Evolutionary conservation across 2,113 vertebrate genomes (phyloP), one percentile per base, ranked within the genome.

Genomic region (Nycticebus coucang): DNA sequence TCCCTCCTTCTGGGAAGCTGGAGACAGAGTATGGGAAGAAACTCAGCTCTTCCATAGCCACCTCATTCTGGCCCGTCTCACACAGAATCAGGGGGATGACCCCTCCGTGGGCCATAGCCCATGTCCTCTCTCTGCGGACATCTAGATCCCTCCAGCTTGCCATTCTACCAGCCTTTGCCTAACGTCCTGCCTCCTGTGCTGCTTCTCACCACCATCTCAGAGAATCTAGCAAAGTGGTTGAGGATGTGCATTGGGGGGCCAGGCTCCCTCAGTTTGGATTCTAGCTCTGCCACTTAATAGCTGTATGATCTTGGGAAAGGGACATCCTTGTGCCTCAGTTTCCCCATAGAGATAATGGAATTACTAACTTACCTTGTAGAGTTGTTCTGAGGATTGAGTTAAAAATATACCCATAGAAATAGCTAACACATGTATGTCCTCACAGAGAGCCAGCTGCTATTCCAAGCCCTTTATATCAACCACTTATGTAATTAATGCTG

Each of bases 311-410:
- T 57, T 69, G 74, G 37, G 22, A 81, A 92, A 87, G 12, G 15
- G 45, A 53, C 6, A 17, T 4, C 37, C 19, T 35, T 4, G 0
- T 59, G 55, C 64, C 93, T 93, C 86, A 35, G 91, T 95, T 77
- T 96, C 30, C 37, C 87, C 24, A 1, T 37, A 35, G 33, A 24
- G 37, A 15, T 33, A 60, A 71, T 24, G 50, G 64, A 37, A 71
- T 68, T 85, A 37, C 30, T n/a, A 15, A 50, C 79, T 83, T 71
- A 90, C 90, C 82, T 89, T 82, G 7, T 9, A 57, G 41, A 33
- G 37, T 50, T 50, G 77, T 87, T 77, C 45, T 83, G 69, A 88
- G 88, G 37, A 35, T 26, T 33, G 69, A 93, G 78, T 69, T 78
- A 30, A 75, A 90, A 80, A 41, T 72, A 19, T 35, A 17, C 60